Conservation (phyloP, 2,888 invertebrate species). For the Netelia virgata region DNA sequence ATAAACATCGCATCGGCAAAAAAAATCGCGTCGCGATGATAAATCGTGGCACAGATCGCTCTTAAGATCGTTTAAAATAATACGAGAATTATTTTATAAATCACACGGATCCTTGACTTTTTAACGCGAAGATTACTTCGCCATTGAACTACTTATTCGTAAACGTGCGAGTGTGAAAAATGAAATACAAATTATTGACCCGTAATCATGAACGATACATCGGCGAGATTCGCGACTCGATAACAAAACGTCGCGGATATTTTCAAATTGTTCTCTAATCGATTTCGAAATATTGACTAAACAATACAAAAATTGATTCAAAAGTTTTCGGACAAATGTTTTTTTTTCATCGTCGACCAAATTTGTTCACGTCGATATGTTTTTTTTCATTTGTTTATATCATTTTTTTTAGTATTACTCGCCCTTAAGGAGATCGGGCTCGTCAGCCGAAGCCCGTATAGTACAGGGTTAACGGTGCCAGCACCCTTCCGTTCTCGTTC, state of each 20-base stretch:
- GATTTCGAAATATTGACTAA: too few species aligned
- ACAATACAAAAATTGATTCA: too few species aligned
- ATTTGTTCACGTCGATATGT: too few species aligned
- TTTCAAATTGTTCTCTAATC: too few species aligned
- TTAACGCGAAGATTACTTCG: slow-evolving; percentile 1
- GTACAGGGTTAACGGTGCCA: slow-evolving; percentile 67
- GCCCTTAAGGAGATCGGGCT: slow-evolving; percentile 6
- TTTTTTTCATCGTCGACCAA: too few species aligned
- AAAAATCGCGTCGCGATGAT: slow-evolving; percentile 24
- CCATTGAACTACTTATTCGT: background rate
- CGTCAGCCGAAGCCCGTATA: slow-evolving; percentile 5
- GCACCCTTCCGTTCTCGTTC: slow-evolving; percentile 71
- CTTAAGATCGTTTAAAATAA: slow-evolving; percentile 38
- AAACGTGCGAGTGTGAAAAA: background rate
- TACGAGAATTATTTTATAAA: slow-evolving; percentile 29
- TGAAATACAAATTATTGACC: too few species aligned
- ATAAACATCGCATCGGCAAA: slow-evolving; percentile 43
- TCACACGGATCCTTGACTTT: slow-evolving; percentile 28
- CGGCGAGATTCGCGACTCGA: too few species aligned
- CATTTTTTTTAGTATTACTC: background rate
- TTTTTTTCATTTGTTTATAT: background rate
- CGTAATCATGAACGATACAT: too few species aligned
- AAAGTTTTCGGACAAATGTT: too few species aligned
- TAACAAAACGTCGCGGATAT: too few species aligned
- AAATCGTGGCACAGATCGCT: background rate